Conservation (phyloP, 2,113 vertebrate genomes). For the Xiphorhynchus elegans region DNA sequence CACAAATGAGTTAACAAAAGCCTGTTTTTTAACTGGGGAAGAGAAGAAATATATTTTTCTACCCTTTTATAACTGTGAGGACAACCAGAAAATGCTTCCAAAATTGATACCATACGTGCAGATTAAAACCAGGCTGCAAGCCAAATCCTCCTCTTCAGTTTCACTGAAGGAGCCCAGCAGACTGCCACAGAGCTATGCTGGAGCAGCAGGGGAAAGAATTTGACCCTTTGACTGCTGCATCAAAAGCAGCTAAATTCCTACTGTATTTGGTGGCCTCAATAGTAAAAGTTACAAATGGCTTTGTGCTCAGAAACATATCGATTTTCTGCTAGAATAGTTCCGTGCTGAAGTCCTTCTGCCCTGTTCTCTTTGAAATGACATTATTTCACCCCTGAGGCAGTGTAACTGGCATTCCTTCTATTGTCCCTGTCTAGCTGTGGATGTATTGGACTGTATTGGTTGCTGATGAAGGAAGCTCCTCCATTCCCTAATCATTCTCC, state of each 20-base stretch:
- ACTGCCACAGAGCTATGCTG: slow-evolving; percentile 24
- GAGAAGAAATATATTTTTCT: slow-evolving; percentile 46
- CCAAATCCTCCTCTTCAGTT: slow-evolving; percentile 64
- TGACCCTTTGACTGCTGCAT: slow-evolving; percentile 58
- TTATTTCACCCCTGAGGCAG: background rate
- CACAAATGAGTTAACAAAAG: slow-evolving; percentile 19
- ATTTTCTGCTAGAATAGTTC: background rate
- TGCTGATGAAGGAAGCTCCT: background rate
- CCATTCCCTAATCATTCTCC: background rate
- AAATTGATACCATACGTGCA: slow-evolving; percentile 70
- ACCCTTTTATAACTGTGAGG: slow-evolving; percentile 56
- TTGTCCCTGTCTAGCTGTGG: background rate
- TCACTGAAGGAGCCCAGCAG: slow-evolving; percentile 45
- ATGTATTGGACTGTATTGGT: background rate
- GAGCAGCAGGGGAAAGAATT: slow-evolving; percentile 45
- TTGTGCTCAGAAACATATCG: fast-evolving
- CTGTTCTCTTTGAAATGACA: background rate
- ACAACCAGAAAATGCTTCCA: slow-evolving; percentile 65
- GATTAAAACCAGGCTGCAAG: slow-evolving; percentile 58
- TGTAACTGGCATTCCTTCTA: background rate
- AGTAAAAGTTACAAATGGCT: background rate
- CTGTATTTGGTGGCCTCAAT: background rate
- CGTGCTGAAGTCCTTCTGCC: background rate
- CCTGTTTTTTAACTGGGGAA: background rate
- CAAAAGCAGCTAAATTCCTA: slow-evolving; percentile 35